phyloP scores from a whole-genome alignment of 2,888 invertebrate genomes.

The Sisyra nigra region DNA sequence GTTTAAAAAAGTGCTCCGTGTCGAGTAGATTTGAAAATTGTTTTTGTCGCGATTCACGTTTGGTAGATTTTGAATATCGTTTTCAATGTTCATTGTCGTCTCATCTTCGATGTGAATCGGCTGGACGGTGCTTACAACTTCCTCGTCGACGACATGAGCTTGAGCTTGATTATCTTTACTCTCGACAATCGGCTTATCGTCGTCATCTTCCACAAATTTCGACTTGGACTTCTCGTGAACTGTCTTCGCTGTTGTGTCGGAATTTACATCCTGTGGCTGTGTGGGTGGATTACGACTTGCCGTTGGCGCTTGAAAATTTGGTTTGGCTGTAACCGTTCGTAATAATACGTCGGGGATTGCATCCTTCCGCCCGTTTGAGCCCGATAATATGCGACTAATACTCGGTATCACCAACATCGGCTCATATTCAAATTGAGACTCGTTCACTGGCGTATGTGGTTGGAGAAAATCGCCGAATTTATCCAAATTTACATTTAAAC shows the following conservation, averaged over 20 bases:
- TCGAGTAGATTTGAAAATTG: conserved; percentile 8
- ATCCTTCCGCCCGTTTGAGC: conserved; percentile 70
- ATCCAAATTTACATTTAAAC: conserved; percentile 36
- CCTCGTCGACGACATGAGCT: conserved; percentile 11
- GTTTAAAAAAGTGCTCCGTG: conserved; percentile 17
- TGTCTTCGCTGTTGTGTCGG: conserved; percentile 1
- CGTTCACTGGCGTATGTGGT: conserved; percentile 21
- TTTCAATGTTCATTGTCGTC: conserved; percentile 19
- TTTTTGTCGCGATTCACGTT: conserved; percentile 31
- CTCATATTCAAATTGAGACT: conserved; percentile 27
- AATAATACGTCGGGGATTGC: conserved; percentile 65
- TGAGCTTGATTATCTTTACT: conserved; percentile 22
- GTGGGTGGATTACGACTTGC: conserved; percentile 15
- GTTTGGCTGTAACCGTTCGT: conserved; percentile 44
- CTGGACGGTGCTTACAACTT: conserved; percentile 12
- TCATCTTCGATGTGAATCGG: conserved; percentile 21
- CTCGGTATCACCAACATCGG: conserved; percentile 43
- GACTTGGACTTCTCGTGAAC: conserved; percentile 5
- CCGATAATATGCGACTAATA: conserved; percentile 70
- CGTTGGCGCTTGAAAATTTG: conserved; percentile 19
- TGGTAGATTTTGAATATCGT: conserved; percentile 37
- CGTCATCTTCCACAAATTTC: conserved; percentile 13
- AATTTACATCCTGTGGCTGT: conserved; percentile 7
- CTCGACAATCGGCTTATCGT: conserved; percentile 21
- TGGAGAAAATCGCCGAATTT: conserved; percentile 25